These are phyloP conservation scores for Patella caerulea DNA, from an alignment of 2,888 invertebrate genomes.

Conservation along the genomic window DNA sequence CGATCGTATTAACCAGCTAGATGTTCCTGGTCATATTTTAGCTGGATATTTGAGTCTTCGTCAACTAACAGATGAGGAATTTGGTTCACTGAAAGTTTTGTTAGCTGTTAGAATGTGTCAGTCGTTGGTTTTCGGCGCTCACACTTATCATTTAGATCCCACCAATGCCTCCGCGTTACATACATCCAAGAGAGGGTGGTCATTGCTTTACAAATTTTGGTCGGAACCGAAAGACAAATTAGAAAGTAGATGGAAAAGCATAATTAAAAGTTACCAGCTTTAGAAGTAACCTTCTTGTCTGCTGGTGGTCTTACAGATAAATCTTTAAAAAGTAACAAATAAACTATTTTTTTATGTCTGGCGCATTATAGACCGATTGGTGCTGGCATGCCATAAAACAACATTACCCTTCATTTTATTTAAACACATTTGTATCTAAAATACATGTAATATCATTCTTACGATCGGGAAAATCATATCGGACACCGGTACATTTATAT, in stretches of 20 bases:
- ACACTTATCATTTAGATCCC: conserved; percentile 82
- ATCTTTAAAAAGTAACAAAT: too few relatives aligned
- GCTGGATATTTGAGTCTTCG: conserved; percentile 83
- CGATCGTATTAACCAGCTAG: conserved; percentile 73
- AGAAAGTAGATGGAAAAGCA: conserved; percentile 32
- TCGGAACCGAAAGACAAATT: conserved; percentile 28
- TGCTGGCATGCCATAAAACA: too few relatives aligned
- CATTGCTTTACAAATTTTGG: conserved; percentile 55
- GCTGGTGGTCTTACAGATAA: too few relatives aligned
- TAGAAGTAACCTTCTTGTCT: too few relatives aligned
- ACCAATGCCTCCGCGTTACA: conserved; percentile 84
- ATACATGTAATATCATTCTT: too few relatives aligned
- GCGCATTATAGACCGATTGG: too few relatives aligned
- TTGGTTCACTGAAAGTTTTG: conserved; percentile 79
- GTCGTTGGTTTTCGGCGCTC: conserved; percentile 85
- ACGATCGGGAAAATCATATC: too few relatives aligned
- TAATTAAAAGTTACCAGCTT: conserved; percentile 18
- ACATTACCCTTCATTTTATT: too few relatives aligned
- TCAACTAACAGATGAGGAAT: conserved; percentile 78
- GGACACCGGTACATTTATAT: too few relatives aligned
- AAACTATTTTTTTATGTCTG: too few relatives aligned
- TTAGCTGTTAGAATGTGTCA: conserved; percentile 86
- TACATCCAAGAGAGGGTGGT: conserved; percentile 73
- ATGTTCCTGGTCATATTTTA: conserved; percentile 76
- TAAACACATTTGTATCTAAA: too few relatives aligned